Base-by-base conservation (phyloP, 2,113 vertebrate species). In the Poeciliopsis prolifica region DNA sequence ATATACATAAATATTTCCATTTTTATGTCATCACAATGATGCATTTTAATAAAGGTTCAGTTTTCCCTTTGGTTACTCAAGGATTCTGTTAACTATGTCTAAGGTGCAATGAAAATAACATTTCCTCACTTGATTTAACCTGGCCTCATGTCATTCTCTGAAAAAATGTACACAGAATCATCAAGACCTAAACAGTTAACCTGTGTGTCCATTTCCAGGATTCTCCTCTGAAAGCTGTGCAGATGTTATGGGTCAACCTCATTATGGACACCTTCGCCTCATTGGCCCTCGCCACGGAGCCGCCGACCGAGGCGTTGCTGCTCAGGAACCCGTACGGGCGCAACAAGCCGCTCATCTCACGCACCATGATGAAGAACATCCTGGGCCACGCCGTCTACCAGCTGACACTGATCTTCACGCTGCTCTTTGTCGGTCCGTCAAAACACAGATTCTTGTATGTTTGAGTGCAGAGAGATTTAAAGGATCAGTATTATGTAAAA, bases 311-410 rank as follows among this genome's bases (percentile, higher is more conserved):
- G 84, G 91, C 97, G 3, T 95, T 99, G 72, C 93, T 99, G 84
- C 93, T 98, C 76, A 88, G 98, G 80, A 97, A 96, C 86, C 98
- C 98, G 10, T 99, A 99, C 22, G 98, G 98, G 61, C 96, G 98
- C 92, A 97, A 97, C 82, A 98, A 99, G 90, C 97, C 98, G 42
- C 94, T 99, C 85, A 97, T 99, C 88, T 99, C 98, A 68, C 96
- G 96, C 74, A 99, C 97, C 1, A 99, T 99, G 98, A 99, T 99
- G 97, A 99, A 99, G 92, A 99, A 99, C 87, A 99, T 99, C 89
- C 92, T 99, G 83, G 98, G 97, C 42, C 98, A 99, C 51, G 96
- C 94, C 0, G 87, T 98, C 87, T 99, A 98, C 92, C 98, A 99
- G 65, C 95, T 99, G 3, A 95, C 95, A 5, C 89, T 96, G 60